Percentiles rank a stretch among this genome's conserved stretches.
phyloP scores from a whole-genome alignment of 2,113 vertebrate species.

The Rhinoderma darwinii region DNA sequence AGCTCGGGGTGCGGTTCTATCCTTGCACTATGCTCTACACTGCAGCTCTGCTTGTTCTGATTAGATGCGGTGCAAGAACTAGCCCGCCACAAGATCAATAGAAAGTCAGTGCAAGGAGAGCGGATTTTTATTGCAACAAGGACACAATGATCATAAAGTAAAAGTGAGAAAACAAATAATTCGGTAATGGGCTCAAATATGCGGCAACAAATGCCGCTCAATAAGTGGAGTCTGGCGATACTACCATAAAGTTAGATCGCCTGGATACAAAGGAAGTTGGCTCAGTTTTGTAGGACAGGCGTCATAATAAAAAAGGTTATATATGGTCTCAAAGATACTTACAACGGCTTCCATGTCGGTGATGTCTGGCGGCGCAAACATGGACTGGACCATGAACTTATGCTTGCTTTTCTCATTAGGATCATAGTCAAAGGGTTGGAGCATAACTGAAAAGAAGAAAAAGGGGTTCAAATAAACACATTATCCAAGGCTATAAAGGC shows the following conservation, averaged over 20 bases:
- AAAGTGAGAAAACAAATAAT: too few species aligned
- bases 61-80: not conserved
- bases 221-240: too few species aligned
- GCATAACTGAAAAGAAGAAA: constrained; percentile 87
- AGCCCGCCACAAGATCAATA: not conserved
- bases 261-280: too few species aligned
- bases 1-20: too few species aligned
- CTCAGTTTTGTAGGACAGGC: too few species aligned
- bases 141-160: too few species aligned
- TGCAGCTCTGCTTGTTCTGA: not conserved
- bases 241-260: too few species aligned
- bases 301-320: not conserved
- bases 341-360: constrained; percentile 99
- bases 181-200: too few species aligned
- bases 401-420: constrained; percentile 99
- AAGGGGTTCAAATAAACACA: not conserved
- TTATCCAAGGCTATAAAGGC: not conserved
- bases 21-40: not conserved
- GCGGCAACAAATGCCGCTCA: too few species aligned
- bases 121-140: not conserved
- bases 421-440: constrained; percentile 99
- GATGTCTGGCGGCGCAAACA: constrained; percentile 93
- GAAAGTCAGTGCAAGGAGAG: not conserved
- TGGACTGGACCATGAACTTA: constrained; percentile 99
- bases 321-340: too few species aligned